phyloP scores from a whole-genome alignment of 2,888 invertebrate genomes.

The Oxytorus armatus region DNA sequence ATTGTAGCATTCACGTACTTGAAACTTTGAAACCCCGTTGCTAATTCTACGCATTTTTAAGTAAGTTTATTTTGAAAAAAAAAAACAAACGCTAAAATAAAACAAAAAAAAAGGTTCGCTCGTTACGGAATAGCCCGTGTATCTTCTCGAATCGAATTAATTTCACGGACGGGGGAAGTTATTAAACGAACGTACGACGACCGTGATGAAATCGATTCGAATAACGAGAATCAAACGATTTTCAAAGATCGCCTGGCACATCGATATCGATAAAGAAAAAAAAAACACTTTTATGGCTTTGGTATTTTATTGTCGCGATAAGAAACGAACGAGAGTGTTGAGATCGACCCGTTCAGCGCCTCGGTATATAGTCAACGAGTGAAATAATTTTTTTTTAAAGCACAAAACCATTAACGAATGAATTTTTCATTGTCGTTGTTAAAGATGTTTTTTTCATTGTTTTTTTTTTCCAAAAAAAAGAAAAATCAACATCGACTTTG shows the following conservation, averaged over 20 bases:
- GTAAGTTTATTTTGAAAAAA: too few species aligned
- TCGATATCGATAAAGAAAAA: conserved; percentile 18
- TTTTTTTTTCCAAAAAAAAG: too few species aligned
- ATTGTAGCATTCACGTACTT: too few species aligned
- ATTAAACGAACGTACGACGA: conserved; percentile 15
- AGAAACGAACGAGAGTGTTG: conserved; percentile 22
- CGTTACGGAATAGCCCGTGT: neutral
- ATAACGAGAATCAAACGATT: conserved; percentile 29
- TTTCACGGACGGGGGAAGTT: neutral
- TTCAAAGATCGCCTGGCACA: neutral
- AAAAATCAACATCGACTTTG: too few species aligned
- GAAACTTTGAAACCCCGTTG: too few species aligned
- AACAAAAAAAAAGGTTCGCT: neutral
- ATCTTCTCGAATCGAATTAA: conserved; percentile 6
- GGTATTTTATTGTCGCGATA: conserved; percentile 43
- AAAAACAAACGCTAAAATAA: neutral
- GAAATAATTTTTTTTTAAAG: neutral
- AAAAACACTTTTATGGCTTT: conserved; percentile 29
- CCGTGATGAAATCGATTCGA: conserved; percentile 29
- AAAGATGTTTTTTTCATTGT: neutral
- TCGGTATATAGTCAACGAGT: neutral
- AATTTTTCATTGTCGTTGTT: too few species aligned
- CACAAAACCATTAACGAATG: neutral
- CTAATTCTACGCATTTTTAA: too few species aligned
- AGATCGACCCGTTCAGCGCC: neutral